phyloP scores from a whole-genome alignment of 30 jellyfish, hydroid and myxozoan species.

The Aurelia sp. region DNA sequence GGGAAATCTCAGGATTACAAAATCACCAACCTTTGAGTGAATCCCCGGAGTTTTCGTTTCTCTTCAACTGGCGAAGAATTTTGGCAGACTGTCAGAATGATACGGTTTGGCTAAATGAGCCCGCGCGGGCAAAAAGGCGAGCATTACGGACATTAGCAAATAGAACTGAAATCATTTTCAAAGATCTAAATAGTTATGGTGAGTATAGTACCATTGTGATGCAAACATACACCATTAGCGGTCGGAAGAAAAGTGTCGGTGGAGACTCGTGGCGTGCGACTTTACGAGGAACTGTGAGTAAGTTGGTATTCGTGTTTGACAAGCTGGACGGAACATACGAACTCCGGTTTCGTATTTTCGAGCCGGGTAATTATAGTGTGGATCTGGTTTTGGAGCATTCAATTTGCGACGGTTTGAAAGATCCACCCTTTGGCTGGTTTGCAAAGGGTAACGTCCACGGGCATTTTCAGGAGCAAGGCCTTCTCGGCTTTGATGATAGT shows the following conservation, averaged over 20 bases:
- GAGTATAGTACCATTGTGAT: constrained; percentile 8
- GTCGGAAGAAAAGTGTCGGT: constrained; percentile 20
- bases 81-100: too few relatives aligned
- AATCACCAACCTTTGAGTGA: too few relatives aligned
- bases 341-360: background rate
- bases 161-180: background rate
- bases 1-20: too few relatives aligned
- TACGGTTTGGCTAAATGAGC: too few relatives aligned
- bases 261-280: constrained; percentile 63
- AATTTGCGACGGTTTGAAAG: constrained; percentile 43
- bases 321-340: constrained; percentile 50
- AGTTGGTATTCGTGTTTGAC: constrained; percentile 8
- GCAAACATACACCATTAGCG: constrained; percentile 28
- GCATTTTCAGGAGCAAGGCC: constrained; percentile 45
- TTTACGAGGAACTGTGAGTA: background rate
- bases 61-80: too few relatives aligned
- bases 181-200: background rate
- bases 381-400: constrained; percentile 29
- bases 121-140: too few relatives aligned
- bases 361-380: constrained; percentile 31
- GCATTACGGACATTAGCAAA: background rate
- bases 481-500: constrained; percentile 31
- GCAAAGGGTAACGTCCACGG: constrained; percentile 46
- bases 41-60: too few relatives aligned
- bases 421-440: constrained; percentile 69